phyloP scores from a whole-genome alignment of 92 coral and sea anemone species.

The Siderastrea siderea region DNA sequence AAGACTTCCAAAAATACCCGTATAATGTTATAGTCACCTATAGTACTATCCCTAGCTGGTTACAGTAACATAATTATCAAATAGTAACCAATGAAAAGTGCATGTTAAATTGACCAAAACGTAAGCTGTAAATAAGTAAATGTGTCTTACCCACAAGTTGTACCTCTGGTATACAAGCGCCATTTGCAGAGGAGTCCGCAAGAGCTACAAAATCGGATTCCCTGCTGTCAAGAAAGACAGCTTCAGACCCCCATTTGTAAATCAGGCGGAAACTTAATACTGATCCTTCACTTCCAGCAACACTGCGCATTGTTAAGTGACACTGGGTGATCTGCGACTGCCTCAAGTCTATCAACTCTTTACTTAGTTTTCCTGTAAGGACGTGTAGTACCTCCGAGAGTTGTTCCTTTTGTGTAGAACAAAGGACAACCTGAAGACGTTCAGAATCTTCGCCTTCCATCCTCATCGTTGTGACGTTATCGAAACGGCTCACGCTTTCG shows the following conservation, averaged over 20 bases:
- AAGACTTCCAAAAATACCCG: no score
- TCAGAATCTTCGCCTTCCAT: background rate
- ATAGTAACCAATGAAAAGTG: no score
- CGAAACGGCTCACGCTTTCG: background rate
- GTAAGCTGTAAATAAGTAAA: no score
- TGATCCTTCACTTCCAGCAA: background rate
- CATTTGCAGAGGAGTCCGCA: no score
- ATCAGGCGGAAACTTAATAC: background rate
- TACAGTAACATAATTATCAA: no score
- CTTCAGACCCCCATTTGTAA: slow-evolving; percentile 8
- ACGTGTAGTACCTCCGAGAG: background rate
- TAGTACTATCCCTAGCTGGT: no score
- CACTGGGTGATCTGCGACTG: background rate
- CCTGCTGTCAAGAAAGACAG: no score
- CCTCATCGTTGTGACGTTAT: background rate
- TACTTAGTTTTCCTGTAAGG: background rate
- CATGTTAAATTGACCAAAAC: no score
- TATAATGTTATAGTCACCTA: no score
- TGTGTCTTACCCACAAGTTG: no score
- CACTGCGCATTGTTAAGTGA: background rate
- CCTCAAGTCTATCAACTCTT: background rate
- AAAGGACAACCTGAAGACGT: background rate
- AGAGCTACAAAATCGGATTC: no score
- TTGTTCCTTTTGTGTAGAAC: background rate
- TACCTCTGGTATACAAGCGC: no score